phyloP scores from a whole-genome alignment of 92 coral and sea anemone genomes.

The Diadumene lineata region DNA sequence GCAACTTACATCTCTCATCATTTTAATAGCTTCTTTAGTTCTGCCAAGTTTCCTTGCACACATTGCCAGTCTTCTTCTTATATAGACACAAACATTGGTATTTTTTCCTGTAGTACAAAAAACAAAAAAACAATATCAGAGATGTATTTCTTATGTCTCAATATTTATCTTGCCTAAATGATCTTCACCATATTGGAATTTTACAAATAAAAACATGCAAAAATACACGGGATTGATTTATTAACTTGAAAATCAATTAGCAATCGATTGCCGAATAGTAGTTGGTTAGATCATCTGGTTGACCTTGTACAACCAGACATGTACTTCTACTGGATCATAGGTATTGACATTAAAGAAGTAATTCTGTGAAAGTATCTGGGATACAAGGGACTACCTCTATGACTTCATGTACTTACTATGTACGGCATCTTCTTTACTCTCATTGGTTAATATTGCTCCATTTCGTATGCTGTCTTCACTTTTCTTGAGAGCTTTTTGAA shows the following conservation, averaged over 20 bases:
- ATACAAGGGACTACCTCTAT: background rate
- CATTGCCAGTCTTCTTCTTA: slow-evolving; percentile 93
- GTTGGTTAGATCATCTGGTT: too few relatives aligned
- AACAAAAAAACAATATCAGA: background rate
- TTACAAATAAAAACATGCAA: too few relatives aligned
- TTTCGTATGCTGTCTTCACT: slow-evolving; percentile 81
- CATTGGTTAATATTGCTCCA: slow-evolving; percentile 48
- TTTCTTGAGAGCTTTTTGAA: slow-evolving; percentile 88
- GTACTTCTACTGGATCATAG: too few relatives aligned
- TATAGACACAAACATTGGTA: slow-evolving; percentile 94
- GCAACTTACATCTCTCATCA: slow-evolving; percentile 95
- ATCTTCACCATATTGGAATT: too few relatives aligned
- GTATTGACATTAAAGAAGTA: too few relatives aligned
- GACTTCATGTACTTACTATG: slow-evolving; percentile 52
- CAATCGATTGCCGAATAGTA: too few relatives aligned
- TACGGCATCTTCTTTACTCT: slow-evolving; percentile 82
- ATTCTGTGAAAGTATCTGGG: background rate
- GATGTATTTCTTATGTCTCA: background rate
- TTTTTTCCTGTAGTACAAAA: slow-evolving; percentile 70
- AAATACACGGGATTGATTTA: too few relatives aligned
- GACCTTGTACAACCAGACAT: too few relatives aligned
- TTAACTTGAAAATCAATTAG: too few relatives aligned
- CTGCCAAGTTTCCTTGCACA: slow-evolving; percentile 95
- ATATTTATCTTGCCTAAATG: too few relatives aligned
- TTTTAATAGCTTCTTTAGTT: slow-evolving; percentile 91